A percentile compares a stretch with the other conserved stretches of the same genome.
phyloP scores from a whole-genome alignment of 2,888 invertebrate genomes.

The Dasypolia templi region DNA sequence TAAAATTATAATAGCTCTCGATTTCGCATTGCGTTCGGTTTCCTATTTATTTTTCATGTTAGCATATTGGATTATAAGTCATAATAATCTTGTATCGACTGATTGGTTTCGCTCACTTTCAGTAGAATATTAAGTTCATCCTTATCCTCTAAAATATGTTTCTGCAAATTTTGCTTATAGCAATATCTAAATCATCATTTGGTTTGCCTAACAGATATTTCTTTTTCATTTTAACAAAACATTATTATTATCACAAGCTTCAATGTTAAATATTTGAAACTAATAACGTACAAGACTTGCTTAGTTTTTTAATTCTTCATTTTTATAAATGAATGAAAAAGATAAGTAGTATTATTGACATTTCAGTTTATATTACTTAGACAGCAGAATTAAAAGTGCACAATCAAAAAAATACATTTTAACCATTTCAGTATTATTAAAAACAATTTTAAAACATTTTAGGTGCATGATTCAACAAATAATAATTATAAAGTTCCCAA shows the following conservation, averaged over 20 bases:
- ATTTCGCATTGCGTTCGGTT: constrained; percentile 28
- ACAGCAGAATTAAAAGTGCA: background rate
- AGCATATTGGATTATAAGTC: background rate
- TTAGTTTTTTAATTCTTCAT: background rate
- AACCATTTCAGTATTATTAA: constrained; percentile 15
- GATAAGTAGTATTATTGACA: background rate
- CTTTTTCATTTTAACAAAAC: background rate
- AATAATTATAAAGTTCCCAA: constrained; percentile 44
- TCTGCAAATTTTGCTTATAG: background rate
- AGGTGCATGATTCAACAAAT: constrained; percentile 38
- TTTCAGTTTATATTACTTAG: background rate
- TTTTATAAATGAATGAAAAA: background rate
- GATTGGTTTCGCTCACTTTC: background rate
- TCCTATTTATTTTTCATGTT: constrained; percentile 32
- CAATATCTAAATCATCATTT: no score
- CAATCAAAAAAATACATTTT: background rate
- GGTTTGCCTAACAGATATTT: background rate
- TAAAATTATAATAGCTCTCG: constrained; percentile 54
- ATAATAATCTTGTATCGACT: background rate
- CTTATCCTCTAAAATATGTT: background rate
- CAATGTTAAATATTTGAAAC: background rate
- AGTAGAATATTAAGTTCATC: background rate
- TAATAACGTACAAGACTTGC: background rate
- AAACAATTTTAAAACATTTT: constrained; percentile 17
- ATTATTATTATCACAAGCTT: background rate